Conservation (phyloP, 2,797 vertebrate genomes). For the Ctenopoma multispine region DNA sequence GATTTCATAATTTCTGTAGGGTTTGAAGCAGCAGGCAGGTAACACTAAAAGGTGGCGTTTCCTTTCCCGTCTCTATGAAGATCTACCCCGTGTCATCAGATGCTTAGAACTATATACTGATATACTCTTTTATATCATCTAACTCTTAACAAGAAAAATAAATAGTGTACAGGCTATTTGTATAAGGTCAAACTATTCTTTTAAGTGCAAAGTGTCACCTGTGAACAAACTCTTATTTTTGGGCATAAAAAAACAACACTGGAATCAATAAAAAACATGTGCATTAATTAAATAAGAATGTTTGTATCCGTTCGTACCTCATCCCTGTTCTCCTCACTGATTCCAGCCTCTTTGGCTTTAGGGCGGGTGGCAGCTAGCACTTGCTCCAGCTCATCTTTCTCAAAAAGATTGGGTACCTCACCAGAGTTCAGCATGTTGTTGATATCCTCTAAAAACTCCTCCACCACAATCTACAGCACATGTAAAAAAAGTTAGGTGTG, state of each 20-base stretch:
- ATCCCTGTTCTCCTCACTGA: conserved; percentile 88
- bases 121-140: too few relatives aligned
- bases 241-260: too few relatives aligned
- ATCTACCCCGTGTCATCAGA: too few relatives aligned
- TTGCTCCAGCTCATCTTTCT: conserved; percentile 89
- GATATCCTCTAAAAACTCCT: conserved; percentile 89
- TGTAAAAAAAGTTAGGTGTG: not conserved
- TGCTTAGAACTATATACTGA: too few relatives aligned
- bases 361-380: conserved; percentile 85
- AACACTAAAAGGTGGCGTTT: not conserved
- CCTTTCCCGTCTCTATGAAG: not conserved
- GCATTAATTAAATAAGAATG: too few relatives aligned
- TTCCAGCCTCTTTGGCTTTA: conserved; percentile 88
- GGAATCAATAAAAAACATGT: too few relatives aligned
- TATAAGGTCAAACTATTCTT: too few relatives aligned
- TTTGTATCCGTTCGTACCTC: conserved; percentile 78
- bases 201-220: too few relatives aligned
- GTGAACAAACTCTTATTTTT: too few relatives aligned
- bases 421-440: conserved; percentile 92
- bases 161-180: not conserved
- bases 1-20: not conserved
- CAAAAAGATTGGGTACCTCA: conserved; percentile 89
- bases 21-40: conserved; percentile 15
- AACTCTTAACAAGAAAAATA: not conserved
- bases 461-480: conserved; percentile 83